phyloP scores from a whole-genome alignment of 37 sponge, comb jelly and placozoan species.

The Haliclona indistincta region DNA sequence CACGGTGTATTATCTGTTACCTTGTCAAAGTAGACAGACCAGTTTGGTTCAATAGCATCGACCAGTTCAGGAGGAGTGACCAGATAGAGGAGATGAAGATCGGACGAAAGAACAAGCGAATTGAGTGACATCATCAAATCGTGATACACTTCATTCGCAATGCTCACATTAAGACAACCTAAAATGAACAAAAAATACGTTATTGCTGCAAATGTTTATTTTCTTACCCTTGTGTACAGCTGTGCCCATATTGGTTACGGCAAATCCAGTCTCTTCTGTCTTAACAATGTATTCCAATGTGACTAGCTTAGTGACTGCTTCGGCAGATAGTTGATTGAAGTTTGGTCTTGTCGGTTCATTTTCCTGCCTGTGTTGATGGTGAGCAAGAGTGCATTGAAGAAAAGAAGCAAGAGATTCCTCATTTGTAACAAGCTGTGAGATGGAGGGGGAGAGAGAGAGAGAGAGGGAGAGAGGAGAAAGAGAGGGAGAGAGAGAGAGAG shows the following conservation, averaged over 20 bases:
- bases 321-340: neutral
- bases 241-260: conserved; percentile 65
- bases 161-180: conserved; percentile 61
- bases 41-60: conserved; percentile 68
- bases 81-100: conserved; percentile 90
- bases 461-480: no score
- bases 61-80: conserved; percentile 77
- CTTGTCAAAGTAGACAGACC: conserved; percentile 75
- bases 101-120: conserved; percentile 70
- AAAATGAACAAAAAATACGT: neutral
- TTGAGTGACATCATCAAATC: conserved; percentile 47
- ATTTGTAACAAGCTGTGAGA: no score
- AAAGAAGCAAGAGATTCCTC: no score
- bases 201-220: neutral
- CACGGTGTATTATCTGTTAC: conserved; percentile 24
- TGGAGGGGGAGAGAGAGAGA: no score
- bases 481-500: neutral
- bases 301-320: conserved; percentile 6
- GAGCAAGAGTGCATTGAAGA: conserved; percentile 52
- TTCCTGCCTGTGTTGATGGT: conserved; percentile 39
- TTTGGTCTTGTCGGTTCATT: conserved; percentile 12
- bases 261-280: neutral
- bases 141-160: conserved; percentile 41
- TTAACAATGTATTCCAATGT: conserved; percentile 31
- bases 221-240: conserved; percentile 54